Evolutionary conservation across 2,797 vertebrate genomes (phyloP).

Genomic region (Acanthurus leucopareius): DNA sequence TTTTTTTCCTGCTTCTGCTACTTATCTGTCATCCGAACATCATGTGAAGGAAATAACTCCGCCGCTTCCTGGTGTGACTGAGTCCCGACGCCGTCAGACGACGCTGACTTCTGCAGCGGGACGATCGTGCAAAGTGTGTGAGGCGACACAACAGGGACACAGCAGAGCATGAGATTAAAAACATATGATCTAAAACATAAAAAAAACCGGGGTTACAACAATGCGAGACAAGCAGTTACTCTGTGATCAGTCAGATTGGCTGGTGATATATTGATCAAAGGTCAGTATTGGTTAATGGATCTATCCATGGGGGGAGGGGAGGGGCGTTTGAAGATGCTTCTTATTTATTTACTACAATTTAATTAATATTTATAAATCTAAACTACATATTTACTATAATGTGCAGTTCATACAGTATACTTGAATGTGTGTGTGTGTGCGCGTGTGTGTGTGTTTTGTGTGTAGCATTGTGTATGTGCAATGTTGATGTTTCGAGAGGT

Average conservation of each 20-base stretch:
- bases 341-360: constrained; percentile 75
- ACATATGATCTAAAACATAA: not conserved
- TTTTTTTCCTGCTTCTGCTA: too few species aligned
- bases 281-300: constrained; percentile 39
- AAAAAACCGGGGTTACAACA: not conserved
- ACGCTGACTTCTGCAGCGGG: not conserved
- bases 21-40: too few species aligned
- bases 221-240: not conserved
- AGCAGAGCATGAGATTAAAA: not conserved
- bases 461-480: constrained; percentile 38
- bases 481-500: constrained; percentile 17
- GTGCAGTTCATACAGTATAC: constrained; percentile 74
- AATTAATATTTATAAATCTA: constrained; percentile 77
- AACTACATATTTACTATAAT: constrained; percentile 60
- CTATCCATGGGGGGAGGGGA: constrained; percentile 6
- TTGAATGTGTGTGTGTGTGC: constrained; percentile 69
- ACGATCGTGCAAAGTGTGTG: too few species aligned
- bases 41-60: too few species aligned
- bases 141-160: not conserved
- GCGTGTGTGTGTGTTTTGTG: constrained; percentile 10
- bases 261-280: constrained; percentile 19
- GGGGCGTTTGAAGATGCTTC: constrained; percentile 19
- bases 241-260: constrained; percentile 3
- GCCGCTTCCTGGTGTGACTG: constrained; percentile 14
- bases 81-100: not conserved